A percentile compares a stretch with the other conserved stretches of the same genome.
phyloP scores from a whole-genome alignment of 2,888 invertebrate genomes.

The Temnothorax ravouxi region DNA sequence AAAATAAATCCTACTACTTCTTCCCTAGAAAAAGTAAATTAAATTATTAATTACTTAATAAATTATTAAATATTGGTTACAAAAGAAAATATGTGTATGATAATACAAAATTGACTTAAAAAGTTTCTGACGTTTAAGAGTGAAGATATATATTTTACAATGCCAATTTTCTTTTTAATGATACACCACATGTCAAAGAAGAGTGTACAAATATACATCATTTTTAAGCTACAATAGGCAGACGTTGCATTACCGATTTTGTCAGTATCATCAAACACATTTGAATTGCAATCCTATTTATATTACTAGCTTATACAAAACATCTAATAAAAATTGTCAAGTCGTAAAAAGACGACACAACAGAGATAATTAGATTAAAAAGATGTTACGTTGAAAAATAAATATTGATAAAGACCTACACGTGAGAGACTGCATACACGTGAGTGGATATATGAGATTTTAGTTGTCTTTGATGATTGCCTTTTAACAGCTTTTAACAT shows the following conservation, averaged over 20 bases:
- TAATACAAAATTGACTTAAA: not conserved
- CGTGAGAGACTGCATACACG: not conserved
- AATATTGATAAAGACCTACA: not conserved
- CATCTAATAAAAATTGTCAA: conserved; percentile 19
- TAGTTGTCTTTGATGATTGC: conserved; percentile 29
- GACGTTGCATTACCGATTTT: not conserved
- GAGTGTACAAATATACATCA: conserved; percentile 15
- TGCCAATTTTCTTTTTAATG: conserved; percentile 19
- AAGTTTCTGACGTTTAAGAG: not conserved
- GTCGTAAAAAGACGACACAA: not conserved
- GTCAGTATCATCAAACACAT: not conserved
- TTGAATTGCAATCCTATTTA: conserved; percentile 16
- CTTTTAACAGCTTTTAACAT: conserved; percentile 20
- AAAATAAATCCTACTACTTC: not conserved
- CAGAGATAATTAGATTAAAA: conserved; percentile 9
- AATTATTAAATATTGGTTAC: not conserved
- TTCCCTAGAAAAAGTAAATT: not conserved
- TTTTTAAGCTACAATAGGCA: not conserved
- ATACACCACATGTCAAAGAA: conserved; percentile 44
- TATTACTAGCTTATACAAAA: conserved; percentile 30
- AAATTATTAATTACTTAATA: conserved; percentile 1
- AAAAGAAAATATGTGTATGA: not conserved
- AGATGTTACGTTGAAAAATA: not conserved
- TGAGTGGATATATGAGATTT: conserved; percentile 34
- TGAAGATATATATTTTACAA: conserved; percentile 58